Evolutionary conservation across 2,797 vertebrate species (phyloP).

Genomic region (Benthosema pterotum): DNA sequence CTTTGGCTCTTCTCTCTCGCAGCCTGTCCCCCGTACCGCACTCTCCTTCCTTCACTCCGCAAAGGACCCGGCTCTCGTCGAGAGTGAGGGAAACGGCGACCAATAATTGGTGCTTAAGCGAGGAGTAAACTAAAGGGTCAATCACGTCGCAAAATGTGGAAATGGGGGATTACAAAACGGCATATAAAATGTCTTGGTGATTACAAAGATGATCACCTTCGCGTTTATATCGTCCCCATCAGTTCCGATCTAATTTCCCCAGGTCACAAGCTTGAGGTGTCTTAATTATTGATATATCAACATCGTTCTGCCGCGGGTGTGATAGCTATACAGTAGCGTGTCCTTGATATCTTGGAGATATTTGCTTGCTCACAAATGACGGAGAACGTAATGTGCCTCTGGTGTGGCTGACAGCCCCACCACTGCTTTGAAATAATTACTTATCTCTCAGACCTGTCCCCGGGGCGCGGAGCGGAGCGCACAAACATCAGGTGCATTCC

Average conservation of each 20-base stretch:
- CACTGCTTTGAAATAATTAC: slow-evolving; percentile 67
- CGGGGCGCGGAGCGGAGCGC: slow-evolving; percentile 60
- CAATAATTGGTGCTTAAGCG: slow-evolving; percentile 7
- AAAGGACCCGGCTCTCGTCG: slow-evolving; percentile 52
- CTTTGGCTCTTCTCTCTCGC: slow-evolving; percentile 50
- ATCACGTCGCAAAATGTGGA: too few relatives aligned
- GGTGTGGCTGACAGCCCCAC: slow-evolving; percentile 47
- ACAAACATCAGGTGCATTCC: slow-evolving; percentile 55
- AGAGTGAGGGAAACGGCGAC: slow-evolving; percentile 9
- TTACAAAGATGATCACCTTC: background rate
- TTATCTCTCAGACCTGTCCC: slow-evolving; percentile 65
- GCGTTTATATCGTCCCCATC: background rate
- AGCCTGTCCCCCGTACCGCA: slow-evolving; percentile 32
- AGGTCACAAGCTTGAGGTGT: slow-evolving; percentile 10
- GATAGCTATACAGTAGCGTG: background rate
- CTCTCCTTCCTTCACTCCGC: slow-evolving; percentile 27
- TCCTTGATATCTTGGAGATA: slow-evolving; percentile 3
- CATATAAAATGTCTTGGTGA: background rate
- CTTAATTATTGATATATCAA: slow-evolving; percentile 32
- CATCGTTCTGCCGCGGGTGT: background rate
- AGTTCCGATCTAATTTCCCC: background rate
- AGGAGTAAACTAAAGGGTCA: background rate
- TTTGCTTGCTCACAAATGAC: slow-evolving; percentile 14
- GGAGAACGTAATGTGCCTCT: slow-evolving; percentile 48
- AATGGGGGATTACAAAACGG: background rate